Evolutionary conservation across 2,888 invertebrate species (phyloP).

Genomic region (Anoplius nigerrimus): DNA sequence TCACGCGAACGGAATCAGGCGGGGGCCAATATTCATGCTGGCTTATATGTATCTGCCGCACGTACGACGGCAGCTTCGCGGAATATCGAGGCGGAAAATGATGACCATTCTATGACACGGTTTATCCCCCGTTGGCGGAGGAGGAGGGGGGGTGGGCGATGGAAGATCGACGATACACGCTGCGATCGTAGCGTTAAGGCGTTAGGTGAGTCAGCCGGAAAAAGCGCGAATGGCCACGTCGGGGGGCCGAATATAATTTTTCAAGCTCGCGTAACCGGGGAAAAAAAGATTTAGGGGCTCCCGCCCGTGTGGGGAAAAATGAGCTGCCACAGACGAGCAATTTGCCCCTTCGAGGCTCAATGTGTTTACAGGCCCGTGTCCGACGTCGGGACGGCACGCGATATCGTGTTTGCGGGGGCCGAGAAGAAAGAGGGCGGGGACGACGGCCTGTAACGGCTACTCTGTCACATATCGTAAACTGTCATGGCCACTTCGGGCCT

Average conservation of each 20-base stretch:
- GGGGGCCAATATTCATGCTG: too few species aligned
- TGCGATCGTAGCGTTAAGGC: not conserved
- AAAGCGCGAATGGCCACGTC: slow-evolving; percentile 2
- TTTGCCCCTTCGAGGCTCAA: slow-evolving; percentile 16
- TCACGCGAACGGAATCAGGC: too few species aligned
- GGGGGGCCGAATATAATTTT: slow-evolving; percentile 24
- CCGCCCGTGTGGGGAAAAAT: slow-evolving; percentile 28
- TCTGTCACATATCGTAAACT: too few species aligned
- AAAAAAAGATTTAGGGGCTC: slow-evolving; percentile 31
- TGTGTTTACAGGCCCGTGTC: slow-evolving; percentile 27
- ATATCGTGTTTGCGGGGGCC: not conserved
- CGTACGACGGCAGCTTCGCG: too few species aligned
- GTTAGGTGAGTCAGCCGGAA: slow-evolving; percentile 7
- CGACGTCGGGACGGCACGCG: slow-evolving; percentile 7
- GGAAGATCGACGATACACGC: slow-evolving; percentile 5
- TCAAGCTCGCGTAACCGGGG: slow-evolving; percentile 17
- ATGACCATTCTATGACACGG: too few species aligned
- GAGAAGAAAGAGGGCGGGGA: not conserved
- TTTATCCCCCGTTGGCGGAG: too few species aligned
- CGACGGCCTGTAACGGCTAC: not conserved
- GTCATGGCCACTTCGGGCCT: too few species aligned
- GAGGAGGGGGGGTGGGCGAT: too few species aligned
- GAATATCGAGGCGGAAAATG: too few species aligned
- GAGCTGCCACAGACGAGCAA: slow-evolving; percentile 32
- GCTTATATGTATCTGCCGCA: too few species aligned